Percentiles rank a stretch among this genome's conserved stretches.
These are phyloP conservation scores for Drosophila merina DNA, from an alignment of 2,888 invertebrate species.

Conservation along the genomic window DNA sequence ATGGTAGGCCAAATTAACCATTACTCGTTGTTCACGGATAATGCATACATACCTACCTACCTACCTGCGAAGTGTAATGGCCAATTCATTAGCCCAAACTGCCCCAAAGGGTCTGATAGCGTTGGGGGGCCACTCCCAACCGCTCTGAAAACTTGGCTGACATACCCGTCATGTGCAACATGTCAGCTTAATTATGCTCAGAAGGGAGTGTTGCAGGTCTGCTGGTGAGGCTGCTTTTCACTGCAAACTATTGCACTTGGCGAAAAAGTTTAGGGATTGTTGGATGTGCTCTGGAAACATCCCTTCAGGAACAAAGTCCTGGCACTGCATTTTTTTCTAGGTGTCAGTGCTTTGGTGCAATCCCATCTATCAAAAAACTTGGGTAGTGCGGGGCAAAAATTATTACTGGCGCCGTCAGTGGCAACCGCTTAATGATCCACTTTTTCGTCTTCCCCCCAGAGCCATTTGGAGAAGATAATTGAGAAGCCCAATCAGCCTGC, in stretches of 20 bases:
- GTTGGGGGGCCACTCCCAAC: background rate
- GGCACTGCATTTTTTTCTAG: background rate
- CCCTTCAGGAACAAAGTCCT: background rate
- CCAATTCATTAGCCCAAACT: conserved; percentile 26
- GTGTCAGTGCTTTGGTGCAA: conserved; percentile 1
- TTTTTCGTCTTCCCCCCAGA: conserved; percentile 85
- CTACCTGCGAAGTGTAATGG: conserved; percentile 16
- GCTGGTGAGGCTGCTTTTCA: background rate
- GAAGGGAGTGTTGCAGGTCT: conserved; percentile 5
- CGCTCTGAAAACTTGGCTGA: conserved; percentile 47
- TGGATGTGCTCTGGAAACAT: background rate
- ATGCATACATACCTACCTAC: too few relatives aligned
- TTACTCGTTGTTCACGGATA: conserved; percentile 4
- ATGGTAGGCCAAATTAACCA: conserved; percentile 25
- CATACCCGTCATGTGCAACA: conserved; percentile 70
- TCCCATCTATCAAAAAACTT: conserved; percentile 55
- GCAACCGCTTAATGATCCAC: conserved; percentile 68
- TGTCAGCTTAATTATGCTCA: conserved; percentile 58
- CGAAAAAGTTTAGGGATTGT: background rate
- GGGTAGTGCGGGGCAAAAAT: conserved; percentile 11
- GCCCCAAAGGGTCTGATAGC: conserved; percentile 14
- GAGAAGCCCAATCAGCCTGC: conserved; percentile 89
- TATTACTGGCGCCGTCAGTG: conserved; percentile 60
- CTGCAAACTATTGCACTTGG: background rate
- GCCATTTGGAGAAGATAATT: conserved; percentile 93